A percentile compares a stretch with the other conserved stretches of the same genome.
phyloP scores from a whole-genome alignment of 1,140 invertebrate species.

The Branchinecta lynchi region DNA sequence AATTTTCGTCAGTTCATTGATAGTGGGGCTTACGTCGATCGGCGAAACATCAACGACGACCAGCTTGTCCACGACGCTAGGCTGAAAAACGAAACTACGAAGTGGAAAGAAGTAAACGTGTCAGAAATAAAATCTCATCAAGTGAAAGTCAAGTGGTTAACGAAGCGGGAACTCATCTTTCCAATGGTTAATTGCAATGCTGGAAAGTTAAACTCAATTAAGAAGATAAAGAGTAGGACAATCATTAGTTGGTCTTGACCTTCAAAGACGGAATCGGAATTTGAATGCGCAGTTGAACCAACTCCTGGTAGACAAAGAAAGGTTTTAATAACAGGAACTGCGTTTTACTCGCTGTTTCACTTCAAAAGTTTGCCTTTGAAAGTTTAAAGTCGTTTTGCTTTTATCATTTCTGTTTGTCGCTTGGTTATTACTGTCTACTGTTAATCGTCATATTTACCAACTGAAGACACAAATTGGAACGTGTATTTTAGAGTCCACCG shows the following conservation, averaged over 20 bases:
- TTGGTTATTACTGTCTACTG: no score
- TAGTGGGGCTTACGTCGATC: constrained; percentile 42
- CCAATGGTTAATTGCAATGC: no score
- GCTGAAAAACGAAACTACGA: constrained; percentile 35
- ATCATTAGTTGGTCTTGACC: not conserved
- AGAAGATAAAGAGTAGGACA: no score
- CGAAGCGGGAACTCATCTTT: constrained; percentile 1
- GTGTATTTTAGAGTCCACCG: no score
- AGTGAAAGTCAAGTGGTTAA: constrained; percentile 5
- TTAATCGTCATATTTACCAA: no score
- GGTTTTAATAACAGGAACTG: no score
- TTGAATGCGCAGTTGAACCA: not conserved
- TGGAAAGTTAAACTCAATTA: no score
- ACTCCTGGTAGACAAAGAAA: not conserved
- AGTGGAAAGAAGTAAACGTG: constrained; percentile 12
- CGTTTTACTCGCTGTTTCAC: no score
- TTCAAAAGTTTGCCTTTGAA: no score
- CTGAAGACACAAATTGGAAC: no score
- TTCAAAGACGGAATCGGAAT: not conserved
- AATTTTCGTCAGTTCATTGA: constrained; percentile 43
- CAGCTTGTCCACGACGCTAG: constrained; percentile 55
- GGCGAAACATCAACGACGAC: constrained; percentile 74
- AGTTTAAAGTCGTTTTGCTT: no score
- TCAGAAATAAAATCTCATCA: constrained; percentile 13
- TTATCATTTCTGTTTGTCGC: no score